Evolutionary conservation across 1,140 invertebrate species (phyloP), one percentile per base, ranked within the genome.

Genomic region (Thereuonema tuberculata): DNA sequence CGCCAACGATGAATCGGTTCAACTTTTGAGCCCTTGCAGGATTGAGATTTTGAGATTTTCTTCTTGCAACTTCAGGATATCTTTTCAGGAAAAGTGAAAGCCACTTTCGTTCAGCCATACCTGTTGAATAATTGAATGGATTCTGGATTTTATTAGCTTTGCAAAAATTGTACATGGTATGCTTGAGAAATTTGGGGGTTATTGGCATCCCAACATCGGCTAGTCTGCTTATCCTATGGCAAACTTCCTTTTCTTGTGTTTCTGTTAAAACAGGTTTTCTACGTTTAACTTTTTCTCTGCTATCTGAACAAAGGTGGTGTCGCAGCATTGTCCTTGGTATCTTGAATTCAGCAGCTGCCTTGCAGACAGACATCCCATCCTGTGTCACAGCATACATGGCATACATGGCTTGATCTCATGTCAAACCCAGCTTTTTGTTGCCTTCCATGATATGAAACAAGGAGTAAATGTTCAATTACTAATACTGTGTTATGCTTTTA

Each of bases 41-140:
- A 58, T 71, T 72, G 61, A 72, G 61, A 1, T 65, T 57, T 59
- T 72, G 70, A 37, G 67, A 58, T 63, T 69, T 73, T 47, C 69
- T 31, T 58, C 29, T 46, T 64, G 28, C 5, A 37, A 37, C 17
- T 9, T 37, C 31, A 9, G 31, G 31, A 37, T 37, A 17, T 17
- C 17, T 37, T 53, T 66, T 64, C n/a, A 68, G 58, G 60, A 68
- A 68, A 29, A 28, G 15, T 47, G 53, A 58, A 12, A 66, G 67
- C 60, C 66, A 68, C 25, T 66, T 61, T 43, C 67, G 62, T 66
- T 67, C 69, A 24, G 65, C 68, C 54, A 60, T 52, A 17, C 27
- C 25, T n/a, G n/a, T 31, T 31, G 21, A 1, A 21, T 20, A 17
- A 14, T 20, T 31, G 21, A 28, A 57, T 25, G 29, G 24, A n/a